Evolutionary conservation across 2,797 vertebrate species (phyloP).

Genomic region (Novumbra hubbsi): DNA sequence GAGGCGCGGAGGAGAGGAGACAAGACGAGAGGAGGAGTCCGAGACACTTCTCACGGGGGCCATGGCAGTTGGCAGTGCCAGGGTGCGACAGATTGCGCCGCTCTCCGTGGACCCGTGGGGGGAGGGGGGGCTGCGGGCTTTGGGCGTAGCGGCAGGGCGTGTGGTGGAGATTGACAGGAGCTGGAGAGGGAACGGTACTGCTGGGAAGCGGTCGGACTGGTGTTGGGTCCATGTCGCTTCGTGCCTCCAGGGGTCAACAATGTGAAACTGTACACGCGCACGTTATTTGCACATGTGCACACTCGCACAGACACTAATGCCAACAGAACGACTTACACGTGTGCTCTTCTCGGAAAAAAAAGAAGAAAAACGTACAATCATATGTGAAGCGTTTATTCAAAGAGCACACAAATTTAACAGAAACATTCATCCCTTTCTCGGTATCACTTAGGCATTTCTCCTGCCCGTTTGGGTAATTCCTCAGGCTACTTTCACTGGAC

Average conservation of each 20-base stretch:
- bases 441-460: not conserved
- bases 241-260: not conserved
- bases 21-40: not conserved
- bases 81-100: slow-evolving; percentile 54
- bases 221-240: not conserved
- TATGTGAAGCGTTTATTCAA: not conserved
- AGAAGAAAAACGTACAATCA: no score
- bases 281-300: not conserved
- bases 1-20: slow-evolving; percentile 25
- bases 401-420: not conserved
- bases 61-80: slow-evolving; percentile 36
- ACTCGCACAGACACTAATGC: not conserved
- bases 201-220: not conserved
- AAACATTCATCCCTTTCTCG: not conserved
- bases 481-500: not conserved
- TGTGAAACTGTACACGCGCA: not conserved
- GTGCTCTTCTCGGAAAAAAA: not conserved
- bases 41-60: not conserved
- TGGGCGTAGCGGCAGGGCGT: slow-evolving; percentile 15
- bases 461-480: not conserved
- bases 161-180: slow-evolving; percentile 4
- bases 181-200: not conserved
- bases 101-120: slow-evolving; percentile 26
- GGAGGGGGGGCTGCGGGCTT: slow-evolving; percentile 39
- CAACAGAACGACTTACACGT: not conserved